These are phyloP conservation scores for Betta splendens DNA, from an alignment of 2,797 vertebrate species.

Conservation along the genomic window DNA sequence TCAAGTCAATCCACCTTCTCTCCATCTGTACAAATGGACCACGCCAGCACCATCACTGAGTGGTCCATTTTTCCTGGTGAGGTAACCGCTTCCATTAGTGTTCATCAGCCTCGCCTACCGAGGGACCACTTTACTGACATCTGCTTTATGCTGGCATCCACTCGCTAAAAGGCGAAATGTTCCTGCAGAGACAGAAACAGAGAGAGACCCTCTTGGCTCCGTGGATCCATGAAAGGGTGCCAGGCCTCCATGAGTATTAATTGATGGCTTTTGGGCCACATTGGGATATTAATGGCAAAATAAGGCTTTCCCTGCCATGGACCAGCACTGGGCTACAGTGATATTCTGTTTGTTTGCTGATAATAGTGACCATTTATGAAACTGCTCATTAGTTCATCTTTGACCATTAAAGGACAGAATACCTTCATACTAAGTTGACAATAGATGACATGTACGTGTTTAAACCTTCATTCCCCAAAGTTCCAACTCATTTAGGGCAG, in stretches of 20 bases:
- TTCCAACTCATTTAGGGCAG: no score
- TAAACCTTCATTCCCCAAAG: no score
- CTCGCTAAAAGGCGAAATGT: constrained; percentile 71
- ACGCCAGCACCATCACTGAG: constrained; percentile 42
- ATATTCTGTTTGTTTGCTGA: constrained; percentile 9
- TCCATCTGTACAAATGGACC: constrained; percentile 43
- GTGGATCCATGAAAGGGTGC: constrained; percentile 50
- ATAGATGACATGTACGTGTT: no score
- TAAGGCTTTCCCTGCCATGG: constrained; percentile 50
- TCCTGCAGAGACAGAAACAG: constrained; percentile 50
- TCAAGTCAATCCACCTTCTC: constrained; percentile 38
- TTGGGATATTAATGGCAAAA: constrained; percentile 62
- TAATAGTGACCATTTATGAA: neutral
- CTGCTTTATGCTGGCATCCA: constrained; percentile 70
- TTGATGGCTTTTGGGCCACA: constrained; percentile 72
- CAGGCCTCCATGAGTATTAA: constrained; percentile 61
- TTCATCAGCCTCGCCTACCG: constrained; percentile 75
- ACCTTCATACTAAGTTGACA: no score
- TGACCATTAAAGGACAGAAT: neutral
- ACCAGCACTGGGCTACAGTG: neutral
- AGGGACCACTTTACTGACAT: constrained; percentile 80
- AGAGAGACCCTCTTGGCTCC: constrained; percentile 33
- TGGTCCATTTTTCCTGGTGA: constrained; percentile 78
- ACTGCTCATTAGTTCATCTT: neutral
- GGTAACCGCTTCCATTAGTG: constrained; percentile 83